A percentile compares a stretch with the other conserved stretches of the same genome.
Evolutionary conservation across 2,888 invertebrate species (phyloP).

Genomic region (Lepidocyrtoides sp.): DNA sequence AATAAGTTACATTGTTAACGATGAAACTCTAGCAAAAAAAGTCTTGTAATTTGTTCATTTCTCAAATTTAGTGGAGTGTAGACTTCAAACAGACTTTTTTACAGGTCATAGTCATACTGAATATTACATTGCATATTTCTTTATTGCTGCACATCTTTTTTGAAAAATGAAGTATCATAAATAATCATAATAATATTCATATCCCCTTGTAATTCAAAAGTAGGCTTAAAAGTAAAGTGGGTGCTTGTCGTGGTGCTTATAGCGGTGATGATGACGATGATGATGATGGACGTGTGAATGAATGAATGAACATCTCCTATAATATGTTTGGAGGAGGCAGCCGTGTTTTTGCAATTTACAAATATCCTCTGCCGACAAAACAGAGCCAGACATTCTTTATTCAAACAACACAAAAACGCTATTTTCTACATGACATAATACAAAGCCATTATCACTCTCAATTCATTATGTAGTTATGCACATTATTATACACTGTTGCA

Average conservation of each 20-base stretch:
- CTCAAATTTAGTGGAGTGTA: too few species aligned
- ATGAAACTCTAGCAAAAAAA: constrained; percentile 8
- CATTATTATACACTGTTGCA: constrained; percentile 43
- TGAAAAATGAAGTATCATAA: constrained; percentile 54
- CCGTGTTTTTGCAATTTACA: constrained; percentile 54
- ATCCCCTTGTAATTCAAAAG: constrained; percentile 23
- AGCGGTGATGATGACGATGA: background rate
- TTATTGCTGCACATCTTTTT: constrained; percentile 32
- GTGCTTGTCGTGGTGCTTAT: background rate
- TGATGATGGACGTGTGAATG: constrained; percentile 36
- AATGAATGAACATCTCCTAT: constrained; percentile 31
- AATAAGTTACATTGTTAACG: constrained; percentile 39
- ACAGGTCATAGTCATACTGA: constrained; percentile 11
- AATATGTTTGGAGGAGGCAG: constrained; percentile 55
- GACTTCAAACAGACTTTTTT: constrained; percentile 33
- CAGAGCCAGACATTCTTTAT: constrained; percentile 27
- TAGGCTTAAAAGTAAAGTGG: constrained; percentile 42
- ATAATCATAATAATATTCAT: constrained; percentile 61
- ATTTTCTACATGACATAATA: constrained; percentile 54
- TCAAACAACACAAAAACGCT: constrained; percentile 49
- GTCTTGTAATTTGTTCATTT: constrained; percentile 59
- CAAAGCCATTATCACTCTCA: constrained; percentile 47
- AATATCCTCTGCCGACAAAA: constrained; percentile 45
- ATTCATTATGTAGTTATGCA: constrained; percentile 63
- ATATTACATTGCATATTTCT: background rate